These are phyloP conservation scores for Cephus pygmeus DNA, from an alignment of 2,888 invertebrate genomes.

Conservation along the genomic window DNA sequence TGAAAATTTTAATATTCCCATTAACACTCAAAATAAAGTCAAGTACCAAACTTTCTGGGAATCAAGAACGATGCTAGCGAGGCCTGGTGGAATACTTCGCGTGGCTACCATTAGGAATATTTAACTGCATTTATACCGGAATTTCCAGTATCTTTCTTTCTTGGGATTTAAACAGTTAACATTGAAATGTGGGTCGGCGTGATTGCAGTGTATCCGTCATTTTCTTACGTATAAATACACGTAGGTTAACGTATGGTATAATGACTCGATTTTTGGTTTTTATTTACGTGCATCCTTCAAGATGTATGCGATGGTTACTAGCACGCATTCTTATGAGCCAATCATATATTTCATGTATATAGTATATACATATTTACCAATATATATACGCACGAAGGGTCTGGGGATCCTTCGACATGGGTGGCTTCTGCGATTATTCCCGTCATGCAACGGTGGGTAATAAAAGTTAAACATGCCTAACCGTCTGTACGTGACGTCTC, in stretches of 20 bases:
- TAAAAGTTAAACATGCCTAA: slow-evolving; percentile 61
- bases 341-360: not conserved
- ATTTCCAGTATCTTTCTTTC: not conserved
- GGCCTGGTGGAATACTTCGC: slow-evolving; percentile 41
- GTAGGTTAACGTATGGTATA: not conserved
- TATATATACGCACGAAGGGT: slow-evolving; percentile 13
- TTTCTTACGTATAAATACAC: not conserved
- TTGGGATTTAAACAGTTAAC: not conserved
- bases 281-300: not conserved
- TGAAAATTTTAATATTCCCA: slow-evolving; percentile 38
- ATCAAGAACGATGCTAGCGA: slow-evolving; percentile 50
- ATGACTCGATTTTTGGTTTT: not conserved
- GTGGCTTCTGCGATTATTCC: slow-evolving; percentile 59
- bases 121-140: slow-evolving; percentile 32
- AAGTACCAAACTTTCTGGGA: slow-evolving; percentile 40
- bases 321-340: not conserved
- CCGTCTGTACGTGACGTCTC: slow-evolving; percentile 51
- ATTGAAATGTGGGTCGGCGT: not conserved
- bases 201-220: slow-evolving; percentile 21
- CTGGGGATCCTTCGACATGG: slow-evolving; percentile 42
- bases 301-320: not conserved
- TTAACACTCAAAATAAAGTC: slow-evolving; percentile 28
- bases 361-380: not conserved
- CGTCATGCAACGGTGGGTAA: slow-evolving; percentile 55
- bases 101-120: slow-evolving; percentile 45